Base-by-base conservation (phyloP, 1,140 invertebrate species). In the Camponotus vicinus region DNA sequence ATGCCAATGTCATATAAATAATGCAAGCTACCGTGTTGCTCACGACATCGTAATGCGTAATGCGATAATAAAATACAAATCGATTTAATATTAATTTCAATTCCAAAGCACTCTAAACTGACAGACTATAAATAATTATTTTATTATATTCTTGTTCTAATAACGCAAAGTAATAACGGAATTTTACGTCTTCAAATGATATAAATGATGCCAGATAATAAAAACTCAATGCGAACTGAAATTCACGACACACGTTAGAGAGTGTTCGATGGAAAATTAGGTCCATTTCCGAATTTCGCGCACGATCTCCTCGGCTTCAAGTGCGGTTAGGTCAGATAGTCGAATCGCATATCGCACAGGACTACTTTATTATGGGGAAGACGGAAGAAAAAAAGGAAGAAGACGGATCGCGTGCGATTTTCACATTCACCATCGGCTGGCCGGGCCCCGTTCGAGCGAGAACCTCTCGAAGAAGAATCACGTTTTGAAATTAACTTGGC, bases 361-460 rank as follows among this genome's bases (percentile, higher is more conserved):
- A 59, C 80, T 89, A 86, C 70, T 91, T 91, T 86, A 91, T 88
- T 80, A 87, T 64, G 49, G 76, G 55, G 55, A 52, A 86, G 66
- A 86, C 32, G 67, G 34, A 9, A 18, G 13, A n/a, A 49, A 49
- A 49, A 78, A 52, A 63, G 67, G 27, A 78, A 27, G 55, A 66
- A 80, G 52, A 73, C 73, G 27, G 7, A 82, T 86, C 71, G 80
- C 71, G 85, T 86, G 86, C 69, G 55, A 83, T 86, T 86, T 57
- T 85, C 73, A 73, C 75, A 37, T 86, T 76, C 76, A 64, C 40
- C 27, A 13, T 52, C 32, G 18, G 11, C 45, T 21, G 37, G 37
- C 45, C 32, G 37, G 37, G 11, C n/a, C 37, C 6, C 76, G 21
- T 45, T 55, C 63, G 57, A n/a, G 37, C 18, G 11, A 21, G 79